Evolutionary conservation across 2,113 vertebrate genomes (phyloP).

Genomic region (Salvator merianae): DNA sequence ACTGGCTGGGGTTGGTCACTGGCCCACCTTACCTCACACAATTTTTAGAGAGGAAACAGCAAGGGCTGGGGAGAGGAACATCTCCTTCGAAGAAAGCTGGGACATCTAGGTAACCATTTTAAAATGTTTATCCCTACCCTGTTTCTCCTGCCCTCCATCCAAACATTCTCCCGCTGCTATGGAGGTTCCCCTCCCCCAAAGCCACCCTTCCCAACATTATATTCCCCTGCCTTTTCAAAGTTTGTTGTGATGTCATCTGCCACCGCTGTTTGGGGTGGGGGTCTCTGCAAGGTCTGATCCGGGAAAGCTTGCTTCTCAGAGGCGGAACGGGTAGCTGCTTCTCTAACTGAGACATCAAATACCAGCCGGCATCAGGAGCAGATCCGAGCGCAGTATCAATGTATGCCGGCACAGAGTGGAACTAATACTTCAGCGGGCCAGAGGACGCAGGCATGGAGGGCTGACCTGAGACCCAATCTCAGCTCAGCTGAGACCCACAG

Average conservation of each 20-base stretch:
- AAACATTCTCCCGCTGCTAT: too few species aligned
- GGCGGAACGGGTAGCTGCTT: not conserved
- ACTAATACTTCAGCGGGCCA: not conserved
- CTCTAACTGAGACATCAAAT: not conserved
- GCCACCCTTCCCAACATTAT: too few species aligned
- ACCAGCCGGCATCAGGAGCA: not conserved
- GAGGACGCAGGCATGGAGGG: not conserved
- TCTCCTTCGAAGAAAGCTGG: not conserved
- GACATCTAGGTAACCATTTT: not conserved
- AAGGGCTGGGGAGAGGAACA: not conserved
- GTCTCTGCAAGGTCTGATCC: not conserved
- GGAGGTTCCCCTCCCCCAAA: not conserved
- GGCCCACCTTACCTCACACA: not conserved
- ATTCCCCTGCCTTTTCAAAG: not conserved
- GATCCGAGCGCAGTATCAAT: not conserved
- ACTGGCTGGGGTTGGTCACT: too few species aligned
- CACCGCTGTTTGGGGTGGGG: rapidly evolving
- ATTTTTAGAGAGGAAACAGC: not conserved
- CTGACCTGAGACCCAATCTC: not conserved
- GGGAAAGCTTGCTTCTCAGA: not conserved
- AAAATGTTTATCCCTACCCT: not conserved
- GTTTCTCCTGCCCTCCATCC: not conserved
- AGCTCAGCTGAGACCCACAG: too few species aligned
- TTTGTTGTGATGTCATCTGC: not conserved
- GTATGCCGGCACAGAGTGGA: not conserved